phyloP scores from a whole-genome alignment of 2,797 vertebrate genomes.

The Mormyrops boulengeri region DNA sequence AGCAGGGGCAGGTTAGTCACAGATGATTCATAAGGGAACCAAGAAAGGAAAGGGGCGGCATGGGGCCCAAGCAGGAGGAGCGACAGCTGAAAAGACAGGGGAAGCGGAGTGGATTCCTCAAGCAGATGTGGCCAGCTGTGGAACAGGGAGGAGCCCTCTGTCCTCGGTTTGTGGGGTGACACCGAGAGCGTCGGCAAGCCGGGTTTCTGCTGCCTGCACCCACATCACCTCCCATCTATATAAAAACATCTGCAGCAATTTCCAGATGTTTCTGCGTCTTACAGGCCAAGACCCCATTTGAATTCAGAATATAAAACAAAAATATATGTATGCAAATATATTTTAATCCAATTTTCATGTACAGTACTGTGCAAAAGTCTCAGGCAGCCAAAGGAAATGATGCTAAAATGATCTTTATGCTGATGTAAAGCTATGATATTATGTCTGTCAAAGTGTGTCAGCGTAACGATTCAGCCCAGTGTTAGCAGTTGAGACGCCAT shows the following conservation, averaged over 20 bases:
- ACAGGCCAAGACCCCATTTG: neutral
- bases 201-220: neutral
- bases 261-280: neutral
- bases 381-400: neutral
- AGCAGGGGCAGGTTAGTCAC: neutral
- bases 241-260: neutral
- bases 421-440: neutral
- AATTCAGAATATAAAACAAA: neutral
- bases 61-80: neutral
- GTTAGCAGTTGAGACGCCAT: neutral
- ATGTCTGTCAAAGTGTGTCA: neutral
- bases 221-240: neutral
- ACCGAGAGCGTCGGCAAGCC: neutral
- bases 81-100: neutral
- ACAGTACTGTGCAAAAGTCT: neutral
- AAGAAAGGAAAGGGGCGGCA: neutral
- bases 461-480: neutral
- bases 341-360: neutral
- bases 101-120: slow-evolving; percentile 2
- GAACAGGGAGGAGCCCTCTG: neutral
- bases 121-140: slow-evolving; percentile 12
- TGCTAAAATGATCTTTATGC: neutral
- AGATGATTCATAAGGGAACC: neutral
- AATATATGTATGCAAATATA: neutral
- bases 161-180: neutral